Percentiles rank a stretch among this genome's conserved stretches.
These are phyloP conservation scores for Tetragonula clypearis DNA, from an alignment of 1,140 invertebrate species.

Conservation along the genomic window DNA sequence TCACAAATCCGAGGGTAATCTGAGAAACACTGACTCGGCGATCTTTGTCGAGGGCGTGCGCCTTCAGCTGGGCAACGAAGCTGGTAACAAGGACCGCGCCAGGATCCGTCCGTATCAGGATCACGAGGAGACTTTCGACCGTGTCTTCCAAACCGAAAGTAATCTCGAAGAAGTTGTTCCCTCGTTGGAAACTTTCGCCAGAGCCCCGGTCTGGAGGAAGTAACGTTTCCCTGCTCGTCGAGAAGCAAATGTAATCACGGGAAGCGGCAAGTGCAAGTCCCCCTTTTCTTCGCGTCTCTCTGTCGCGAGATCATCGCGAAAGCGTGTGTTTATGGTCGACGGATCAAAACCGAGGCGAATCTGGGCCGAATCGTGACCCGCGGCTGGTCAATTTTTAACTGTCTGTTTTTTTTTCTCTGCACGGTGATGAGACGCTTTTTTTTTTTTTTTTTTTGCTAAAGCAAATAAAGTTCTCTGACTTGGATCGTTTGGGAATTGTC, in stretches of 20 bases:
- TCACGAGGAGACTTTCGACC: not conserved
- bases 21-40: not conserved
- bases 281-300: no score
- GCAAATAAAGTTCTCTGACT: no score
- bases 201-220: not conserved
- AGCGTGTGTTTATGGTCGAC: conserved; percentile 18
- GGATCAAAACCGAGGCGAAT: not conserved
- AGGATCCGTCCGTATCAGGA: not conserved
- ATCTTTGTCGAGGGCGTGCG: no score
- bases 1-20: no score
- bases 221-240: not conserved
- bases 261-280: no score
- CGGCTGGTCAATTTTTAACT: no score
- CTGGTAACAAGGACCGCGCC: not conserved
- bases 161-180: not conserved
- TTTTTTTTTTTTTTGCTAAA: no score
- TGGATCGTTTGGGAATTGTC: no score
- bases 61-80: not conserved
- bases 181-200: not conserved
- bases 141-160: not conserved
- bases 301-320: not conserved
- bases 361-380: not conserved
- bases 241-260: conserved; percentile 8
- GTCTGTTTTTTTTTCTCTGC: no score
- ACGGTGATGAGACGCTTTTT: no score